Evolutionary conservation across 2,113 vertebrate genomes (phyloP), one percentile per base, ranked within the genome.

Genomic region (Corapipo altera): DNA sequence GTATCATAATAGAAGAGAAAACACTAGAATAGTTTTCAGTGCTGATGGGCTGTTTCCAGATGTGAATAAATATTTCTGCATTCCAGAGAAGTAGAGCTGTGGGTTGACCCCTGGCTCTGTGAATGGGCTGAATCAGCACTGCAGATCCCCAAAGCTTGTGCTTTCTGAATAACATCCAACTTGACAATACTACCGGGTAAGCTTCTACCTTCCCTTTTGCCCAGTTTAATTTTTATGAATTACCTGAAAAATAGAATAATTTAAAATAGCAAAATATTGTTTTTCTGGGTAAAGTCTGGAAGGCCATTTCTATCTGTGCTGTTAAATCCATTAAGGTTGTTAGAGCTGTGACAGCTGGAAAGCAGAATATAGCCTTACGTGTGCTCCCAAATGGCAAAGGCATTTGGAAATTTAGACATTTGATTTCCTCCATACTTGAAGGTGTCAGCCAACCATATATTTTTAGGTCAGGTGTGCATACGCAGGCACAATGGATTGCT

Each of bases 61-160:
- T 95, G 95, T 95, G 95, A 72, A 95, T 93, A 96, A 95, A 93
- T 95, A 95, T 93, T 95, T 96, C 95, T 97, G 83, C 94, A 95
- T 95, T 96, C 94, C 94, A 91, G 94, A 72, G 89, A 62, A 95
- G 83, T 19, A 89, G 89, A 95, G 77, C 93, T 95, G 95, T 91
- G 89, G 91, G 94, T 91, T 97, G 93, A 97, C 95, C 95, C 86
- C 62, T 95, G 89, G 76, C 85, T 96, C 73, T 81, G 24, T 51
- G 77, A 93, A 93, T 2, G n/a, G 91, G 95, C 95, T 97, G 95
- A 96, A 92, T 96, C 95, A 93, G 95, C 96, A 95, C 79, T 35
- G 3, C 71, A 88, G 65, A 90, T 96, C 94, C 95, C 92, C 84
- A 93, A 83, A 96, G 88, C 93, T 24, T 78, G 65, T 73, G 61